These are phyloP conservation scores for Corythoichthys intestinalis DNA, from an alignment of 2,113 vertebrate genomes.

Conservation along the genomic window DNA sequence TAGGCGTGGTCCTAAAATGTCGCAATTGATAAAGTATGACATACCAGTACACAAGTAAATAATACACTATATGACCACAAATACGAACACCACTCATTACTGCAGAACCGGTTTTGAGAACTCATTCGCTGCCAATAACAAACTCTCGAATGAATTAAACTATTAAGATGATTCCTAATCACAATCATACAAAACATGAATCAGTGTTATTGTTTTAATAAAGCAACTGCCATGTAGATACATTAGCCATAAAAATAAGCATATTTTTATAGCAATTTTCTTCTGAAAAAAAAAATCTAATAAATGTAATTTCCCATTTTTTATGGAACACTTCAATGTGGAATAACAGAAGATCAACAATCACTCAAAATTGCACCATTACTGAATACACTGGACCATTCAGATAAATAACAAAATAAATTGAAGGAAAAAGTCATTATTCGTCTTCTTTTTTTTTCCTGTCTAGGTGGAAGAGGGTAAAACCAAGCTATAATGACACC, in stretches of 20 bases:
- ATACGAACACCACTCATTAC: neutral
- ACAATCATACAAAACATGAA: neutral
- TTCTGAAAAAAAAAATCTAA: neutral
- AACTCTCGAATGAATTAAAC: neutral
- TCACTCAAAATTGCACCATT: neutral
- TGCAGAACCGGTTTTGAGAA: neutral
- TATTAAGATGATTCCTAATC: neutral
- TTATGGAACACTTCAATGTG: neutral
- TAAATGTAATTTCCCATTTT: neutral
- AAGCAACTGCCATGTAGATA: neutral
- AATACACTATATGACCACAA: neutral
- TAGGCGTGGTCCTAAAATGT: neutral
- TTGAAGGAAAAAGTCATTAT: neutral
- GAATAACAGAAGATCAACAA: neutral
- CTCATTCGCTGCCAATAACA: neutral
- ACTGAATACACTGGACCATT: neutral
- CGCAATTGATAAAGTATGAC: neutral
- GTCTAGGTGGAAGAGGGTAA: slow-evolving; percentile 19
- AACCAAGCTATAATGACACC: slow-evolving; percentile 23
- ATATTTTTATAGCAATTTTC: too few species aligned
- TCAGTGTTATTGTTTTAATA: neutral
- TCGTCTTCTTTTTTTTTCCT: neutral
- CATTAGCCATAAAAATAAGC: neutral
- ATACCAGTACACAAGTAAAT: neutral
- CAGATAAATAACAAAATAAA: neutral